Base-by-base conservation (phyloP, 2,113 vertebrate species). In the Crotalus horridus region DNA sequence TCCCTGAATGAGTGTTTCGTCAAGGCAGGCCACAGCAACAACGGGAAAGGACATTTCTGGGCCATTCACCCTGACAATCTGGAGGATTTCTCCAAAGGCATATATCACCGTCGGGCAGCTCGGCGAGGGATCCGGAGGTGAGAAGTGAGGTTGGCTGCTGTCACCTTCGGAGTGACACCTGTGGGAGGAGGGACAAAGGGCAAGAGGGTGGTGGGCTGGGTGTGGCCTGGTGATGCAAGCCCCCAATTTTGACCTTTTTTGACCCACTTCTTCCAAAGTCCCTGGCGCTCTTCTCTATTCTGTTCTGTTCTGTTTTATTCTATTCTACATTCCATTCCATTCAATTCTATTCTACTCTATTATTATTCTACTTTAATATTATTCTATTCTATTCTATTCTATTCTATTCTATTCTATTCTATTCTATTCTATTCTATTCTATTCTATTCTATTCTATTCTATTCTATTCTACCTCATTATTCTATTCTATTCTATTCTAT, bases 1-100 rank as follows among this genome's bases (percentile, higher is more conserved):
- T 98, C 98, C 21, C 96, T 98, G 11, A 98, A 98, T 0, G 98
- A 98, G 87, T 98, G 98, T 94, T 98, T 98, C 92, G 92, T 98
- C 96, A 98, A 98, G 94, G 98, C 97, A 0, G 98, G 98, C 4
- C 98, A 98, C 91, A 98, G 98, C 0, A 97, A 98, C 96, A 98
- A 98, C 0, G 98, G 98, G 6, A 98, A 98, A 92, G 98, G 98
- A 29, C 98, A 98, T 93, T 98, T 98, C 96, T 98, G 98, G 98
- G 98, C 98, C 26, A 97, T 98, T 91, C 98, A 98, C 90, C 98
- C 98, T 0, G 97, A 98, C 7, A 98, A 98, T 96, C 91, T 98
- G 93, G 97, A 97, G 86, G 97, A 98, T 93, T 98, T 98, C 21
- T 97, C 98, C 85, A 98, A 98, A 6, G 98, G 98, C 1, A 98